These are phyloP conservation scores for Chiloscyllium plagiosum DNA, from an alignment of 2,113 vertebrate genomes.

Conservation along the genomic window DNA sequence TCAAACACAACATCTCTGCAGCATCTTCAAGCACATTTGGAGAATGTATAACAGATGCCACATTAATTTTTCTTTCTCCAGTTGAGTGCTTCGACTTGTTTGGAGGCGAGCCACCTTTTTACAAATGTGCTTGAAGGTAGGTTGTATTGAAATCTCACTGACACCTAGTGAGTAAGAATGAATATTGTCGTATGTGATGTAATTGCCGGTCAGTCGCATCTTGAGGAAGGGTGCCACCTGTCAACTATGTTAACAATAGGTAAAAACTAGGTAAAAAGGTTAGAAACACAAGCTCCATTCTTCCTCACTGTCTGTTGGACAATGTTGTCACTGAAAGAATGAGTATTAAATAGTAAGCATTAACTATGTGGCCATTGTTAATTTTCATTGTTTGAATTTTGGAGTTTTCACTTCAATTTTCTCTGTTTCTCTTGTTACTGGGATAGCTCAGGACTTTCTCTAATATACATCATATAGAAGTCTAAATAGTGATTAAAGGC, in stretches of 20 bases:
- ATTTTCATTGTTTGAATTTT: not conserved
- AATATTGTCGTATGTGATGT: not conserved
- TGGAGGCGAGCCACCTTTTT: conserved; percentile 2
- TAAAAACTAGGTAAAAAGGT: too few species aligned
- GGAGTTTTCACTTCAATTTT: not conserved
- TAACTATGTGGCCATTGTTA: not conserved
- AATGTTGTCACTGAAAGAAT: not conserved
- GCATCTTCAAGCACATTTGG: conserved; percentile 27
- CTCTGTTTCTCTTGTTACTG: not conserved
- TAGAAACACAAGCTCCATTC: not conserved
- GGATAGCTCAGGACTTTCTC: not conserved
- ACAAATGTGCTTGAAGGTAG: not conserved
- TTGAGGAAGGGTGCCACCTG: not conserved
- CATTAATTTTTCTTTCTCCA: not conserved
- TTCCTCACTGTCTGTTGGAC: not conserved
- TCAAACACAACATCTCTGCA: conserved; percentile 20
- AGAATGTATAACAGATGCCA: conserved; percentile 20
- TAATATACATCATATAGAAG: not conserved
- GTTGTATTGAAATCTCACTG: not conserved
- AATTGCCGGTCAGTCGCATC: not conserved
- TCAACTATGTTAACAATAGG: not conserved
- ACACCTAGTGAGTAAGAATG: not conserved
- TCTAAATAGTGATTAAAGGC: not conserved
- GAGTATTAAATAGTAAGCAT: not conserved
- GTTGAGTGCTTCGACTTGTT: not conserved